Conservation (phyloP, 2,113 vertebrate genomes). For the Corythornis cristatus region DNA sequence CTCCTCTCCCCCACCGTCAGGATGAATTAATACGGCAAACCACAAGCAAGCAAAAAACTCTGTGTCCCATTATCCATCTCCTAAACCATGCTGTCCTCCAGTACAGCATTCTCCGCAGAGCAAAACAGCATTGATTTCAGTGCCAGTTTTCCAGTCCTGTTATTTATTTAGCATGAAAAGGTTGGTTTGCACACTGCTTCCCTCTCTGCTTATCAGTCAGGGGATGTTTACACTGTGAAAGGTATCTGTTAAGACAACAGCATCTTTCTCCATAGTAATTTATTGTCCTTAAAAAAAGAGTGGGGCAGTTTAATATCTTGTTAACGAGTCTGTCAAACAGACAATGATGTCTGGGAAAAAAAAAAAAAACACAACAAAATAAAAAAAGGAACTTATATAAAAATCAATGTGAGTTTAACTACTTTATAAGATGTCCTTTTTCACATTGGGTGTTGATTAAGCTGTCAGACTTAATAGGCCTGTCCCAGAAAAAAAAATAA, state of each 20-base stretch:
- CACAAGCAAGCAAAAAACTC: neutral
- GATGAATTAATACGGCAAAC: neutral
- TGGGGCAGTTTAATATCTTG: conserved; percentile 42
- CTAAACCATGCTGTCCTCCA: neutral
- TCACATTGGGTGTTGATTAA: conserved; percentile 65
- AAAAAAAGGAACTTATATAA: conserved; percentile 47
- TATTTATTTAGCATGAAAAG: conserved; percentile 35
- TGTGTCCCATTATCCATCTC: neutral
- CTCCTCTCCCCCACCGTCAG: neutral
- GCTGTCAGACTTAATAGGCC: conserved; percentile 64
- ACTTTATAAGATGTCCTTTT: conserved; percentile 32
- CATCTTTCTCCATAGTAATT: conserved; percentile 41
- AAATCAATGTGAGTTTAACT: conserved; percentile 66
- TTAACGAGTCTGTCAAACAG: conserved; percentile 66
- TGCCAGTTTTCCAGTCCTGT: neutral
- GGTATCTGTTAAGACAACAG: conserved; percentile 52
- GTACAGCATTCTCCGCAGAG: neutral
- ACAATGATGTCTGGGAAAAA: neutral
- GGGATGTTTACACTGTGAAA: conserved; percentile 46
- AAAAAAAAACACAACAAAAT: conserved; percentile 13
- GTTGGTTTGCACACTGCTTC: conserved; percentile 3
- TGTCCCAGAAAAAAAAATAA: conserved; percentile 41
- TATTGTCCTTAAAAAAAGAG: conserved; percentile 39
- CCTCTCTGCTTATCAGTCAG: conserved; percentile 57
- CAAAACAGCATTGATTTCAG: conserved; percentile 30